Percentiles rank a stretch among this genome's conserved stretches.
Conservation (phyloP, 2,113 vertebrate species). For the Centropus bengalensis region DNA sequence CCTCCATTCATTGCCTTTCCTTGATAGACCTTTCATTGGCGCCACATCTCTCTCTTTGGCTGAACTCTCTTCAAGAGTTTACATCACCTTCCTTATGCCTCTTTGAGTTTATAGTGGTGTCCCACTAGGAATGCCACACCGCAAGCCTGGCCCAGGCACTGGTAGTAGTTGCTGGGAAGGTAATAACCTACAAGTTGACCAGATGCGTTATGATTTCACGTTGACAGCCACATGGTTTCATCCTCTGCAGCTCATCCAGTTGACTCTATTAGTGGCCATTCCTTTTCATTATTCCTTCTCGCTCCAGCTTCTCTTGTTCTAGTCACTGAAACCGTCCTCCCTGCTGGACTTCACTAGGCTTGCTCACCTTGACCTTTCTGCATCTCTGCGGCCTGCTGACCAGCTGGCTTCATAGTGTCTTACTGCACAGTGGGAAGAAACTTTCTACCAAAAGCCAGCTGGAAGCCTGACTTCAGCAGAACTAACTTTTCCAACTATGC, state of each 20-base stretch:
- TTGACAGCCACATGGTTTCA: neutral
- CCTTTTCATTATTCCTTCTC: neutral
- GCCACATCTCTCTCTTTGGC: neutral
- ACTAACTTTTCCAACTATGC: neutral
- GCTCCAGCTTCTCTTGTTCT: fast-evolving
- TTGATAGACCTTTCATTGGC: neutral
- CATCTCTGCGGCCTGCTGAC: neutral
- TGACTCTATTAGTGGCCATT: neutral
- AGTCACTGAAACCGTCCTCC: neutral
- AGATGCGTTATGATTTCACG: fast-evolving
- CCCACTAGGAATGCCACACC: neutral
- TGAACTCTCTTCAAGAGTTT: neutral
- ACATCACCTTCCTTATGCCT: neutral
- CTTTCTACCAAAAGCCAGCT: neutral
- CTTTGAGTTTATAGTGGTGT: neutral
- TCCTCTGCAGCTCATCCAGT: neutral
- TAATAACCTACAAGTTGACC: neutral
- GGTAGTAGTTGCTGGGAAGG: neutral
- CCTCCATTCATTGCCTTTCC: neutral
- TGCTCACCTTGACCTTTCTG: neutral
- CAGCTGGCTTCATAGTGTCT: neutral
- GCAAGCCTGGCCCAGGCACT: neutral
- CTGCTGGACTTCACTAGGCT: neutral
- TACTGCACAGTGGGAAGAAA: neutral
- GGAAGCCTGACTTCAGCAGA: neutral